Evolutionary conservation across 2,888 invertebrate species (phyloP), one percentile per base, ranked within the genome.

Genomic region (Mellilla xanthometata): DNA sequence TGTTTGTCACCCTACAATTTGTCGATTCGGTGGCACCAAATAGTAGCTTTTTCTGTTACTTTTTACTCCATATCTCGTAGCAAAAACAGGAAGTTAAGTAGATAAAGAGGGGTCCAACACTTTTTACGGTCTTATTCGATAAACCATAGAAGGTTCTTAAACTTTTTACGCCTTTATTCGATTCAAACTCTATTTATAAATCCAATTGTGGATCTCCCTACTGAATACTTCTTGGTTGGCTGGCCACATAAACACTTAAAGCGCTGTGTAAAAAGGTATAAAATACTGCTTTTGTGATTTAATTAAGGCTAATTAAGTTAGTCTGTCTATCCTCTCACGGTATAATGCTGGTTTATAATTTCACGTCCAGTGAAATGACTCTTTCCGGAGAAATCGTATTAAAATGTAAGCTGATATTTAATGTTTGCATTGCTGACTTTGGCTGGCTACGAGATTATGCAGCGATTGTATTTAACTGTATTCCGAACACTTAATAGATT

Each of bases 221-320:
- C 33, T 15, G 39, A 39, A 30, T 27, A 19, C 23, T 46, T 50
- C 36, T 43, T 58, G 64, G 56, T 58, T 50, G 51, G 58, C 35
- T 54, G 58, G 33, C 39, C 54, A 23, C 54, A 34, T 39, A 45
- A 39, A 45, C 30, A 46, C 27, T 46, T 39, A 35, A 23, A 36
- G 12, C 19, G 9, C 12, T 49, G 47, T 23, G 46, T 44, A 57
- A 58, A 52, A 49, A 53, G 38, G 45, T 29, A 49, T 46, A 57
- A 49, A 31, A 41, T 50, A 45, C 52, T 23, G 46, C 45, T 50
- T 52, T 56, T 55, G 67, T 70, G 72, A 69, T 78, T 82, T 79
- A 81, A 87, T 86, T 85, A 82, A 73, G 68, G 69, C 78, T 79
- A 86, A 84, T 84, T 80, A 81, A 72, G 68, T 72, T 62, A 68